Base-by-base conservation (phyloP, 2,888 invertebrate species). In the Eristalis tenax region DNA sequence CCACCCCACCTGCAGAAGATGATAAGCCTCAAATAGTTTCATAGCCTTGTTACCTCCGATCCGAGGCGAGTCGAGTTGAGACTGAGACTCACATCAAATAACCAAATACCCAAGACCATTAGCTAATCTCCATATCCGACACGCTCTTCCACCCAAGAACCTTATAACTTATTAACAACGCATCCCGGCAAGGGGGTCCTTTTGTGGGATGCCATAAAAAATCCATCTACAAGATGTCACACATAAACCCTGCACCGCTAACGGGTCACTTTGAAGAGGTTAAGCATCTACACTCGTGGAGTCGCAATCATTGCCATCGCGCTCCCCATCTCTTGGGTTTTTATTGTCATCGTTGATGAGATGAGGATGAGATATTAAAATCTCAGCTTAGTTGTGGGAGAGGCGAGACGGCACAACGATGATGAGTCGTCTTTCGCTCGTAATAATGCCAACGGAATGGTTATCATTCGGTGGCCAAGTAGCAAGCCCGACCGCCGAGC, bases 221-320 rank as follows among this genome's bases (percentile, higher is more conserved):
- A 80, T 74, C 68, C 73, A 74, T 80, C 80, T 74, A 59, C 35
- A 80, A 80, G 80, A 68, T 80, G 80, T 61, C 79, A 75, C 66
- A 43, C 61, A 73, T 66, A 73, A 68, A 68, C 61, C 74, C 81
- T 63, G 74, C 69, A 69, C 68, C 57, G 38, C 38, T 59, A 68
- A 80, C 56, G 81, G 81, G 81, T 81, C 81, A 81, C 81, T 81
- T 40, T 64, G 63, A 74, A 69, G 74, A 80, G 66, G 79, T 80
- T 80, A 66, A 79, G 66, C 40, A 65, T 57, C 64, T 23, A 59
- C 64, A 64, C 71, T 40, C 23, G 32, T 32, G 32, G 10, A 32
- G 32, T 32, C 32, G 43, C 23, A 65, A 71, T 70, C 57, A 64
- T 66, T 56, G 65, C 65, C 68, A 18, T 61, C 22, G 26, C 71